Percentiles rank a stretch among this genome's conserved stretches.
Evolutionary conservation across 2,113 vertebrate genomes (phyloP).

Genomic region (Laticauda laticaudata): DNA sequence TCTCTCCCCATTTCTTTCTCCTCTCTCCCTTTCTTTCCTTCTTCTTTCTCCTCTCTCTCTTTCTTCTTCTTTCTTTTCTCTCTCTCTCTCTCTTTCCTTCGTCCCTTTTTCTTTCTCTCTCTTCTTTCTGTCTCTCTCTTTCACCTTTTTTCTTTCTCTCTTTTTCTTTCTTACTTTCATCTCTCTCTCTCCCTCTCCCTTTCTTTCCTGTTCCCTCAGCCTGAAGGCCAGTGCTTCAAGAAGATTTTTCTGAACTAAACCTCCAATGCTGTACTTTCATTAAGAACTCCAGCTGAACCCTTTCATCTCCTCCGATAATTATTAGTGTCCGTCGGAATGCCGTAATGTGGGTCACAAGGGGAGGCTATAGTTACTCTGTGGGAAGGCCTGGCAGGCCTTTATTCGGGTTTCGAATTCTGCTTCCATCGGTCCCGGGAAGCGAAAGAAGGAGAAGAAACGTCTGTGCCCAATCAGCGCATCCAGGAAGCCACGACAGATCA

Average conservation of each 20-base stretch:
- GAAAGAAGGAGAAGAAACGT: neutral
- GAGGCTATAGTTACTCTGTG: constrained; percentile 8
- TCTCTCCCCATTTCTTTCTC: too few species aligned
- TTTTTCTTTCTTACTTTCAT: too few species aligned
- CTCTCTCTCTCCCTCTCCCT: rapidly evolving
- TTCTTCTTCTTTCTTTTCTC: too few species aligned
- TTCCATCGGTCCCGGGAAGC: neutral
- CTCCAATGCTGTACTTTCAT: neutral
- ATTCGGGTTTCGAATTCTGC: neutral
- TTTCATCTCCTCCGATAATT: neutral
- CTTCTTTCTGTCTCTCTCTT: too few species aligned
- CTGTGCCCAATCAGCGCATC: neutral
- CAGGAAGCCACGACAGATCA: neutral
- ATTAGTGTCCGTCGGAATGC: neutral
- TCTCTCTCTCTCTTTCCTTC: too few species aligned
- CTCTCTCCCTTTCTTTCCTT: too few species aligned
- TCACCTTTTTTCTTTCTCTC: too few species aligned
- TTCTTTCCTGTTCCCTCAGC: neutral
- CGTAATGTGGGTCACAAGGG: neutral
- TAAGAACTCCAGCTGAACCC: neutral
- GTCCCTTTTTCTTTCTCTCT: too few species aligned
- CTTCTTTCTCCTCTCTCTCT: too few species aligned
- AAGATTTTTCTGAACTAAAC: neutral
- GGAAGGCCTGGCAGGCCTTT: neutral
- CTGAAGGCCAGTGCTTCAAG: neutral